phyloP scores from a whole-genome alignment of 2,888 invertebrate species.

The Mactromeris polynyma region DNA sequence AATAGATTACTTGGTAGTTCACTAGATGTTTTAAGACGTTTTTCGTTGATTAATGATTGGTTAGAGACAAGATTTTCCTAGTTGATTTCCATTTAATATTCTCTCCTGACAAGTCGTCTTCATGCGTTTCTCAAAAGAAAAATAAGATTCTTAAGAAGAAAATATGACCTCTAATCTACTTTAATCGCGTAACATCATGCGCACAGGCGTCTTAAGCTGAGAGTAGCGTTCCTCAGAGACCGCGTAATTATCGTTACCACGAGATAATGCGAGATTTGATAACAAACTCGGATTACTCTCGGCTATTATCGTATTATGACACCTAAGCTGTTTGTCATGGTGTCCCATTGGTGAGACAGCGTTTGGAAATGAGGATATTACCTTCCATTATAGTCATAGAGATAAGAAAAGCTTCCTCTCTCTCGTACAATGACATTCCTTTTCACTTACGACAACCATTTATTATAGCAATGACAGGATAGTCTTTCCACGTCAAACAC shows the following conservation, averaged over 20 bases:
- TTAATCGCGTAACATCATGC: constrained; percentile 67
- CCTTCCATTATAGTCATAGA: constrained; percentile 27
- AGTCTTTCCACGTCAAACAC: neutral
- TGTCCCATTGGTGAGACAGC: constrained; percentile 43
- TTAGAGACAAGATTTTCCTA: constrained; percentile 42
- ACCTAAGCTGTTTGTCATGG: constrained; percentile 66
- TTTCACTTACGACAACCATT: constrained; percentile 14
- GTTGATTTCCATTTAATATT: constrained; percentile 38
- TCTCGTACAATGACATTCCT: constrained; percentile 9
- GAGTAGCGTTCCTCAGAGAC: constrained; percentile 63
- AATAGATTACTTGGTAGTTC: neutral
- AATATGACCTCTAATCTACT: constrained; percentile 65
- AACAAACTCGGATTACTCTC: constrained; percentile 71
- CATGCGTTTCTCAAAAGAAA: constrained; percentile 38
- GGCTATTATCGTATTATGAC: constrained; percentile 68
- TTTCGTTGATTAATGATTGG: constrained; percentile 63
- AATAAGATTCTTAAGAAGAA: constrained; percentile 60
- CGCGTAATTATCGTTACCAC: constrained; percentile 63
- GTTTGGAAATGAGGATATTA: constrained; percentile 44
- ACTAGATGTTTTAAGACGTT: neutral
- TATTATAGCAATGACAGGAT: neutral
- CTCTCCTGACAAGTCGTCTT: constrained; percentile 43
- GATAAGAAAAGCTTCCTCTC: constrained; percentile 26
- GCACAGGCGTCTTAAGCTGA: constrained; percentile 61
- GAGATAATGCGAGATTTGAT: constrained; percentile 70